Conservation (phyloP, 2,888 invertebrate genomes). For the Nomada goodeniana region DNA sequence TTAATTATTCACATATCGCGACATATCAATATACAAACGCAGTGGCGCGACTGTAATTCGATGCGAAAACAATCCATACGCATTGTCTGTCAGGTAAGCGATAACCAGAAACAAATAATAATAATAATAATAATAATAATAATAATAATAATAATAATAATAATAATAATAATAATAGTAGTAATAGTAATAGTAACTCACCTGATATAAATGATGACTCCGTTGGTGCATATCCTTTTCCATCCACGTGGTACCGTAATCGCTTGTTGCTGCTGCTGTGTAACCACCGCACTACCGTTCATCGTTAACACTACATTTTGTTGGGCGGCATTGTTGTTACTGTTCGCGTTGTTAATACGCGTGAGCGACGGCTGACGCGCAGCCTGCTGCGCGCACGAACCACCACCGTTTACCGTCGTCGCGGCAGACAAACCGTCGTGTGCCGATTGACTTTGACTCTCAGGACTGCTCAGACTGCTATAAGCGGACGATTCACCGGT, state of each 20-base stretch:
- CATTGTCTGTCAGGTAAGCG: too few species aligned
- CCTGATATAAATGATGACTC: slow-evolving; percentile 92
- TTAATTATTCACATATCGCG: too few species aligned
- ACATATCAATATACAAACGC: too few species aligned
- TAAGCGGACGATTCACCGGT: slow-evolving; percentile 86
- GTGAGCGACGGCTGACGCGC: slow-evolving; percentile 73
- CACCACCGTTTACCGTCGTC: slow-evolving; percentile 82
- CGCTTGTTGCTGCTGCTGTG: slow-evolving; percentile 76
- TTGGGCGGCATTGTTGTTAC: slow-evolving; percentile 84
- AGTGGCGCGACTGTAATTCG: too few species aligned
- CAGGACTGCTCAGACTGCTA: slow-evolving; percentile 85
- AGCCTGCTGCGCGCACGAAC: slow-evolving; percentile 81
- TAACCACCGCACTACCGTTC: slow-evolving; percentile 73
- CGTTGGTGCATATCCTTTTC: slow-evolving; percentile 90
- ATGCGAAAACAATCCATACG: too few species aligned
- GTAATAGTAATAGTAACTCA: slow-evolving; percentile 80
- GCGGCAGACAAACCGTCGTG: slow-evolving; percentile 64
- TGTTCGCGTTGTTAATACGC: slow-evolving; percentile 73
- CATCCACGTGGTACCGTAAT: slow-evolving; percentile 90
- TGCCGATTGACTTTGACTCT: slow-evolving; percentile 80
- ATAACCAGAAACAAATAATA: background rate
- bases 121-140: slow-evolving; percentile 39
- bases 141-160: background rate
- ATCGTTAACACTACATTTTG: slow-evolving; percentile 73
- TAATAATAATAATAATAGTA: slow-evolving; percentile 57